Conservation (phyloP, 2,113 vertebrate species). For the Lepus timidus region DNA sequence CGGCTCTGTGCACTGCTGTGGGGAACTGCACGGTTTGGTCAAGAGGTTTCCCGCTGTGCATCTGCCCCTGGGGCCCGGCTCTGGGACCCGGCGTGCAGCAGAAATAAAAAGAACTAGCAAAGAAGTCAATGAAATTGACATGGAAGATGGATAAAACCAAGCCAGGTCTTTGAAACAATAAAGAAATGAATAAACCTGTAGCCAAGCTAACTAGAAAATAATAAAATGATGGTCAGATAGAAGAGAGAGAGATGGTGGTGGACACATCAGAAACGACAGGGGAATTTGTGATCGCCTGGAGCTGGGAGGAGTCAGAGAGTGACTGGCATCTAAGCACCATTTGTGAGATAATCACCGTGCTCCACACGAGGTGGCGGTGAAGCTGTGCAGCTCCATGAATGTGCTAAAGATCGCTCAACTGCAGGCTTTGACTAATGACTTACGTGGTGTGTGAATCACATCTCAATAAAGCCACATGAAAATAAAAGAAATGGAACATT, state of each 20-base stretch:
- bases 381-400: no score
- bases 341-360: no score
- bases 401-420: no score
- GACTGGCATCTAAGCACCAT: no score
- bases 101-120: not conserved
- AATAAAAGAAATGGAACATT: not conserved
- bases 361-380: no score
- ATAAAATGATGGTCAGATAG: no score
- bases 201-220: not conserved
- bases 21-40: conserved; percentile 87
- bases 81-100: conserved; percentile 86
- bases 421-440: no score
- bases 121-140: not conserved
- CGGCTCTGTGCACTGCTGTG: conserved; percentile 87
- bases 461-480: no score
- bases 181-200: not conserved
- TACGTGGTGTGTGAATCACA: no score
- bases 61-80: conserved; percentile 89
- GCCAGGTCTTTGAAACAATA: not conserved
- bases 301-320: no score
- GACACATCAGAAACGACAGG: not conserved
- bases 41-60: conserved; percentile 89
- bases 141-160: not conserved
- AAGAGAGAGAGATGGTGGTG: no score
- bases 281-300: no score